Base-by-base conservation (phyloP, 2,797 vertebrate genomes). In the Philypnodon macrostomus region DNA sequence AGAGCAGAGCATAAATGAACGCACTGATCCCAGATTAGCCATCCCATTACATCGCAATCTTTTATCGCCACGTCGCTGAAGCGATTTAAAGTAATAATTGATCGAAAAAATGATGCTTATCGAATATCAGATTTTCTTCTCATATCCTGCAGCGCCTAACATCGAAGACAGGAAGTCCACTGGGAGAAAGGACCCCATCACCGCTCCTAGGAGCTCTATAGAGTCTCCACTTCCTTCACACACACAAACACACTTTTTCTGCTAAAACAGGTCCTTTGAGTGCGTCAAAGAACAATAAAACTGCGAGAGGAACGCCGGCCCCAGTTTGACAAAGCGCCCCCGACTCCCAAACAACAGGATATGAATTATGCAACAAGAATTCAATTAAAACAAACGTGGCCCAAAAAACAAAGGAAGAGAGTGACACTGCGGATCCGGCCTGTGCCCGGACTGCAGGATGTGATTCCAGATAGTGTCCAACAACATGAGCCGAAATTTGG, bases 341-440 rank as follows among this genome's bases (percentile, higher is more conserved):
- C 27, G 17, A 78, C 66, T 77, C 75, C n/a, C 80, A 74, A 87
- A 88, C 78, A 90, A 90, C 89, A 91, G 88, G 88, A 90, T 90
- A 80, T 87, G 86, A 87, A 89, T 88, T 88, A 88, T 83, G 84
- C 78, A 90, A 87, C 78, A 87, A 87, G 76, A 88, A 89, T 88
- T 88, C 70, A 80, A 75, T 87, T 86, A 75, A 82, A 87, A 85
- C 68, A 87, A 85, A 84, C 80, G 69, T 82, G n/a, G n/a, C n/a
- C 83, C 81, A 19, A 64, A 73, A 85, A 89, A 86, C 77, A 85
- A 88, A 80, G 76, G 82, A 84, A 80, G 80, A 67, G 69, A 81
- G 60, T 73, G 73, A 84, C 69, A 77, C 64, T 63, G 55, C n/a
- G 70, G 69, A 83, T 65, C 56, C 70, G 79, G 66, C 54, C 53